Evolutionary conservation across 2,888 invertebrate species (phyloP), one percentile per base, ranked within the genome.

Genomic region (Acrocera orbiculus): DNA sequence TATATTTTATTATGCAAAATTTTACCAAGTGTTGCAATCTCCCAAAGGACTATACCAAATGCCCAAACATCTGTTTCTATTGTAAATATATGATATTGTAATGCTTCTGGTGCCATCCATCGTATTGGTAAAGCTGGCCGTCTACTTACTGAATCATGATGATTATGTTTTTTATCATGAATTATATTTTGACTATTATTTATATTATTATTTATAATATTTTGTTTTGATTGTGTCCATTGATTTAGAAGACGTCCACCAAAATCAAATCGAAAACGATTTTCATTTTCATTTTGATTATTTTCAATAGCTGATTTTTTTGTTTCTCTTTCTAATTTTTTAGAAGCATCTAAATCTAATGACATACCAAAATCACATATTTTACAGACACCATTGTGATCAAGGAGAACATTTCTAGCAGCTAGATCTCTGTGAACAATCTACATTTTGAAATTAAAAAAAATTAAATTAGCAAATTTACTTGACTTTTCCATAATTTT

Each of bases 291-390:
- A 42, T 50, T 51, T 7, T 14, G 10, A 37, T 47, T 49, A 16
- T 49, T 49, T 38, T 52, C 36, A 7, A 52, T 42, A 27, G 56
- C 52, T 32, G 36, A 24, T 36, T 42, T 42, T 30, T 41, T 39
- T 10, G 38, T 36, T 13, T 34, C 25, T n/a, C 58, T 52, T 52
- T 51, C 42, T 38, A 46, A 37, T 49, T 50, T 38, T 34, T 38
- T 40, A 7, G 51, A 47, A 14, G 48, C 50, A 38, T 60, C 69
- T 54, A 64, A 69, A 44, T 70, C 72, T 35, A 83, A 66, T 9
- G 83, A 83, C 73, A 85, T 78, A 37, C 85, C 85, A 56, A 85
- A 86, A 63, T 85, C 85, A 3, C 83, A 82, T 42, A 86, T 80
- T 65, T 86, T 86, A 58, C 83, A 83, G 38, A 80, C 67, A 53